phyloP scores from a whole-genome alignment of 1,140 invertebrate genomes.

The Gyrodactylus salaris region DNA sequence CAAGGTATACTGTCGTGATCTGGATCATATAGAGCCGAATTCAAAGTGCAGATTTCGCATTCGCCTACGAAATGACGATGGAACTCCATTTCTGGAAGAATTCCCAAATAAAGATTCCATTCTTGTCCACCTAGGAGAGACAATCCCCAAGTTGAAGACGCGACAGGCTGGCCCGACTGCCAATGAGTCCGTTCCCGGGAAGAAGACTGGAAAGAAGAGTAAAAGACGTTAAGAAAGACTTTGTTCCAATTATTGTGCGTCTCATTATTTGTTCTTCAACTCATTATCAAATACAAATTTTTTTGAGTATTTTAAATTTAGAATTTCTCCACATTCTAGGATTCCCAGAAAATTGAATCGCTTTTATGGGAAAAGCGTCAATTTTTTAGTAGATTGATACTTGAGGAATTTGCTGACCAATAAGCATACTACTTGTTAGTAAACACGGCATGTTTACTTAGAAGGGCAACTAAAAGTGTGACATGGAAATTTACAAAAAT shows the following conservation, averaged over 20 bases:
- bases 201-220: not conserved
- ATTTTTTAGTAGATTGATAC: not conserved
- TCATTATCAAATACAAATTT: not conserved
- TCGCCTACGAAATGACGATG: slow-evolving; percentile 64
- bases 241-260: not conserved
- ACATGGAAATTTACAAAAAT: too few species aligned
- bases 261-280: not conserved
- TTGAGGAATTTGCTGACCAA: not conserved
- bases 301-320: too few species aligned
- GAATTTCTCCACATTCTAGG: too few species aligned
- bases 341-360: too few species aligned
- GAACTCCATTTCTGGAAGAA: slow-evolving; percentile 33
- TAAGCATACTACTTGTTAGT: too few species aligned
- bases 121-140: slow-evolving; percentile 37
- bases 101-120: slow-evolving; percentile 29
- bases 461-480: too few species aligned
- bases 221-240: not conserved
- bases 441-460: too few species aligned
- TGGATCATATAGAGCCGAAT: slow-evolving; percentile 41
- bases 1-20: slow-evolving; percentile 59
- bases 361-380: not conserved
- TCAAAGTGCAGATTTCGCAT: slow-evolving; percentile 52
- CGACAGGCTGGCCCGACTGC: slow-evolving; percentile 10
- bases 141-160: slow-evolving; percentile 63
- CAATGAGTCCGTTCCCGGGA: not conserved